These are phyloP conservation scores for Amphiduros pacificus DNA, from an alignment of 2,888 invertebrate species.

Conservation along the genomic window DNA sequence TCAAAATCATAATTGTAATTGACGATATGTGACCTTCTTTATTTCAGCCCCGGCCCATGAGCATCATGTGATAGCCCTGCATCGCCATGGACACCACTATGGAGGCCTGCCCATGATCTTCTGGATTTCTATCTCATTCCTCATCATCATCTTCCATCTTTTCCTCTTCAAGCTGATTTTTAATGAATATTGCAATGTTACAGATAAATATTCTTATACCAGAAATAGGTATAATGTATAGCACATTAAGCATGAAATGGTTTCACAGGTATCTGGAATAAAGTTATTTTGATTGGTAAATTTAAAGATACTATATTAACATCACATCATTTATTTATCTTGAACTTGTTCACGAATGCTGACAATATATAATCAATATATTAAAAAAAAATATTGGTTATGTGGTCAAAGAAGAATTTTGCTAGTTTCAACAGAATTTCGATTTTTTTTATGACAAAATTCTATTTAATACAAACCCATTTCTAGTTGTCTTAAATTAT, in stretches of 20 bases:
- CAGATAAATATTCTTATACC: conserved; percentile 5
- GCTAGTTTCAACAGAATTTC: no score
- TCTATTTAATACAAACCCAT: no score
- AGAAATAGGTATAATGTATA: conserved; percentile 14
- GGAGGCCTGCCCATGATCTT: conserved; percentile 88
- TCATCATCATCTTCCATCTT: conserved; percentile 88
- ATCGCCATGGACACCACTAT: conserved; percentile 85
- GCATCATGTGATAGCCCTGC: conserved; percentile 85
- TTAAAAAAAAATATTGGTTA: no score
- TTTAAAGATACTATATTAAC: neutral
- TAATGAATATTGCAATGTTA: conserved; percentile 74
- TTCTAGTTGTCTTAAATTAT: no score
- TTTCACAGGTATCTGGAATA: no score
- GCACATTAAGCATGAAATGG: neutral
- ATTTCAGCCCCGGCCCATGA: conserved; percentile 82
- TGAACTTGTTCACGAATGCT: no score
- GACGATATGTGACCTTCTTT: no score
- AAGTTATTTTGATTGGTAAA: neutral
- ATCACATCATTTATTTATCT: no score
- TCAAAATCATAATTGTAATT: no score
- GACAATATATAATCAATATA: no score
- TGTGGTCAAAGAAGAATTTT: no score
- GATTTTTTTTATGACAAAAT: no score
- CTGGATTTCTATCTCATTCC: conserved; percentile 85
- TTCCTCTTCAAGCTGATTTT: conserved; percentile 90